These are phyloP conservation scores for Meda fulgida DNA, from an alignment of 2,797 vertebrate genomes.

Conservation along the genomic window DNA sequence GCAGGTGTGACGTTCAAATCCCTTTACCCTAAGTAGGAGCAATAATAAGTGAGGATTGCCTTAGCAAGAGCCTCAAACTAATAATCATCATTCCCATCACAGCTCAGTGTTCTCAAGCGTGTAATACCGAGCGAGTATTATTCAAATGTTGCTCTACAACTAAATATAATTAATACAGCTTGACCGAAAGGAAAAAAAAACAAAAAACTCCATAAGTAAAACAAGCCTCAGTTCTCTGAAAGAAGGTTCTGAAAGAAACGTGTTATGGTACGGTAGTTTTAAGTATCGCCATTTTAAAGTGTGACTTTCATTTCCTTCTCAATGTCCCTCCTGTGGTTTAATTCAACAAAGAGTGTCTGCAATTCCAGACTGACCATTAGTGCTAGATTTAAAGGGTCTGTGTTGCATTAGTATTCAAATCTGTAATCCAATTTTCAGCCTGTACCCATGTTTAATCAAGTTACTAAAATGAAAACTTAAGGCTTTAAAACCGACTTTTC, in stretches of 20 bases:
- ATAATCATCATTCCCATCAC: slow-evolving; percentile 13
- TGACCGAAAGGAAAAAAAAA: neutral
- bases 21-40: neutral
- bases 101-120: slow-evolving; percentile 26
- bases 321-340: slow-evolving; percentile 38
- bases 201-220: neutral
- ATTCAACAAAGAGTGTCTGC: slow-evolving; percentile 13
- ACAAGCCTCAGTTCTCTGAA: neutral
- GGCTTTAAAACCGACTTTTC: neutral
- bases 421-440: slow-evolving; percentile 3
- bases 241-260: neutral
- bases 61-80: slow-evolving; percentile 8
- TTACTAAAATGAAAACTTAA: slow-evolving; percentile 4
- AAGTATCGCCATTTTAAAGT: neutral
- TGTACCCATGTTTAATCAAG: neutral
- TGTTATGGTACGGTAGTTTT: neutral
- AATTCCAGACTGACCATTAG: slow-evolving; percentile 27
- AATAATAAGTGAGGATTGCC: slow-evolving; percentile 14
- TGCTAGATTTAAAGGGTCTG: slow-evolving; percentile 23
- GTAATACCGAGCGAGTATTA: slow-evolving; percentile 17
- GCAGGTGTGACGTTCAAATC: slow-evolving; percentile 20
- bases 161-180: slow-evolving; percentile 14
- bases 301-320: slow-evolving; percentile 22
- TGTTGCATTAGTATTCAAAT: slow-evolving; percentile 35
- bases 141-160: slow-evolving; percentile 12